Percentiles rank a stretch among this genome's conserved stretches.
Conservation (phyloP, 2,113 vertebrate species). For the Herpailurus yagouaroundi region DNA sequence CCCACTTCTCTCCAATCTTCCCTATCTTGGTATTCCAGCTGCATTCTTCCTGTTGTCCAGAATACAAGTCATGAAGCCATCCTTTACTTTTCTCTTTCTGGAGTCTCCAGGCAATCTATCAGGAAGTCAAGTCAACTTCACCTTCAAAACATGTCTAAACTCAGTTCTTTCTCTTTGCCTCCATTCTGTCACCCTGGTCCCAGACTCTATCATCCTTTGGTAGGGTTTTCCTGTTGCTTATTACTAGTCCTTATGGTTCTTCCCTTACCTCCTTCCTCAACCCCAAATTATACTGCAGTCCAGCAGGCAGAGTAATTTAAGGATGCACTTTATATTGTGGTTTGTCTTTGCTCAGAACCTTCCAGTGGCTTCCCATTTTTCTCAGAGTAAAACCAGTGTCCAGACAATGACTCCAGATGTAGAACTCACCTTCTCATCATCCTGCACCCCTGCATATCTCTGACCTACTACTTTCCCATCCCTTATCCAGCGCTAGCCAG, state of each 20-base stretch:
- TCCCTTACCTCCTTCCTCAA: background rate
- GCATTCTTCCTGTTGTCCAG: background rate
- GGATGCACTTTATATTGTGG: background rate
- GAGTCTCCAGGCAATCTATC: background rate
- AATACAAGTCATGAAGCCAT: background rate
- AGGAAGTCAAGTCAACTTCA: background rate
- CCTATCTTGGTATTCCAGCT: background rate
- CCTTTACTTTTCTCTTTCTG: background rate
- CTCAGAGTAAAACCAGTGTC: background rate
- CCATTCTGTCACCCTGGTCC: background rate
- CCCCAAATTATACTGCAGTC: background rate
- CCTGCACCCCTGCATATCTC: background rate
- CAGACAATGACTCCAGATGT: background rate
- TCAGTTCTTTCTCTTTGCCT: background rate
- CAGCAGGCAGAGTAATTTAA: background rate
- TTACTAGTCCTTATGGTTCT: background rate
- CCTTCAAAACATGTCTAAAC: background rate
- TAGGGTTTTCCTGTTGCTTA: background rate
- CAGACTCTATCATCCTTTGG: background rate
- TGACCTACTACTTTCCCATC: background rate
- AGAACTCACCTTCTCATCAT: background rate
- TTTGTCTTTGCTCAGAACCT: constrained; percentile 18
- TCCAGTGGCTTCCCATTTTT: background rate
- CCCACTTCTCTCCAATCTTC: background rate
- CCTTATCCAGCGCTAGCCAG: background rate